These are phyloP conservation scores for Rhinopithecus roxellana DNA, from an alignment of 2,113 vertebrate species.

Conservation along the genomic window DNA sequence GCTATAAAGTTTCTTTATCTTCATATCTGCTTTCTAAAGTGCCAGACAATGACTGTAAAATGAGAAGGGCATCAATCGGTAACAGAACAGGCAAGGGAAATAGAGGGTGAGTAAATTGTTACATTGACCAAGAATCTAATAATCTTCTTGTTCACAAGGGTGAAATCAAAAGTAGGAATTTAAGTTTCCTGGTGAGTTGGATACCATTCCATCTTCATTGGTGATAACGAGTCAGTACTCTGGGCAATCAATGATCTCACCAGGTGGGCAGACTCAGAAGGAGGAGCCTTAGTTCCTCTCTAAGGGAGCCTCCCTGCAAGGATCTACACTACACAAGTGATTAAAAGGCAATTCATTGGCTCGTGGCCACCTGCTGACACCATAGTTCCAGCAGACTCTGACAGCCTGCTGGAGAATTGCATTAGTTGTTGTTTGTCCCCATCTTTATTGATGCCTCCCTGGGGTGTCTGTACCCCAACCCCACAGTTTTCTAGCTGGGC, in stretches of 20 bases:
- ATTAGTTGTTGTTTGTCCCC: background rate
- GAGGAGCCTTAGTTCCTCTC: background rate
- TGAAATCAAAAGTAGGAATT: background rate
- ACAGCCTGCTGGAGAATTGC: background rate
- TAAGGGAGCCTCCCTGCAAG: background rate
- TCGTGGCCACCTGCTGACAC: background rate
- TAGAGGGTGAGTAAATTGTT: background rate
- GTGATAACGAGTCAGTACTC: background rate
- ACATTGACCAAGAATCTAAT: background rate
- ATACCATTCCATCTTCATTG: background rate
- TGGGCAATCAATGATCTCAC: background rate
- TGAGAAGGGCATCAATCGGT: background rate
- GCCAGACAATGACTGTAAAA: background rate
- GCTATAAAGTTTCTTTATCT: background rate
- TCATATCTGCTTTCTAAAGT: background rate
- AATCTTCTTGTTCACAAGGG: background rate
- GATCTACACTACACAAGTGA: too few species aligned
- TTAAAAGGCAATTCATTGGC: background rate
- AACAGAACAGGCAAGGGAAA: background rate
- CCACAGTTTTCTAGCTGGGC: background rate
- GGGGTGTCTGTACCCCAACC: fast-evolving
- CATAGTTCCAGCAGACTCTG: fast-evolving
- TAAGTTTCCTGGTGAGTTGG: background rate
- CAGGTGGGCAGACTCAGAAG: background rate
- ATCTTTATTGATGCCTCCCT: background rate